A percentile compares a stretch with the other conserved stretches of the same genome.
phyloP scores from a whole-genome alignment of 2,113 vertebrate species.

The Hippoglossus stenolepis region DNA sequence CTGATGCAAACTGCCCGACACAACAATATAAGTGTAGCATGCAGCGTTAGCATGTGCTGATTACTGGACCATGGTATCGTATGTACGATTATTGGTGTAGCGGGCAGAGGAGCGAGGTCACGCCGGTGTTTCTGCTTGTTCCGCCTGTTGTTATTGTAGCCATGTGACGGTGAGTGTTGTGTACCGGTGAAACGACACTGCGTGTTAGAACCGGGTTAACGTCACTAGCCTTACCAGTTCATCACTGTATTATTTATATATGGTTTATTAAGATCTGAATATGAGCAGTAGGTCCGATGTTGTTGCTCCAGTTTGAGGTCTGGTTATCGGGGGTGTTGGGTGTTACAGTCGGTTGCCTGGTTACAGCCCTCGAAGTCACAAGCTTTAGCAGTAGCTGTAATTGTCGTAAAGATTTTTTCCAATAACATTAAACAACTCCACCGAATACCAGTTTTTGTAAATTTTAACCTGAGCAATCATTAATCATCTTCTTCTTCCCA shows the following conservation, averaged over 20 bases:
- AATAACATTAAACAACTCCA: too few relatives aligned
- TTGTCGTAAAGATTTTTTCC: background rate
- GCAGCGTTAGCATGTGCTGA: too few relatives aligned
- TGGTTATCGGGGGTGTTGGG: conserved; percentile 20
- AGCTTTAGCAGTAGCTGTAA: background rate
- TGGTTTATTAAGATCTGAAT: background rate
- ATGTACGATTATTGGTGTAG: too few relatives aligned
- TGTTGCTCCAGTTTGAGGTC: background rate
- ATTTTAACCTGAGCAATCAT: background rate
- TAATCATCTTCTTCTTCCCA: background rate
- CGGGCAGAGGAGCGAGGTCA: background rate
- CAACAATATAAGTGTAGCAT: background rate
- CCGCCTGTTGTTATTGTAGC: conserved; percentile 64
- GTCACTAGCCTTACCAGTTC: too few relatives aligned
- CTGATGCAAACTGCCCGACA: background rate
- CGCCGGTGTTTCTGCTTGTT: background rate
- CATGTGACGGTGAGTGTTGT: conserved; percentile 64
- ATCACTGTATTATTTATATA: too few relatives aligned
- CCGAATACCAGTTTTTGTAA: background rate
- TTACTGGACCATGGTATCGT: too few relatives aligned
- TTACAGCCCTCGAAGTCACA: conserved; percentile 59
- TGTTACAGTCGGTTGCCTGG: conserved; percentile 63
- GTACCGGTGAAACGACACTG: background rate
- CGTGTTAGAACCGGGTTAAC: background rate
- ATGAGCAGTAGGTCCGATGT: background rate